Conservation (phyloP, 2,113 vertebrate genomes). For the Cranoglanis bouderius region DNA sequence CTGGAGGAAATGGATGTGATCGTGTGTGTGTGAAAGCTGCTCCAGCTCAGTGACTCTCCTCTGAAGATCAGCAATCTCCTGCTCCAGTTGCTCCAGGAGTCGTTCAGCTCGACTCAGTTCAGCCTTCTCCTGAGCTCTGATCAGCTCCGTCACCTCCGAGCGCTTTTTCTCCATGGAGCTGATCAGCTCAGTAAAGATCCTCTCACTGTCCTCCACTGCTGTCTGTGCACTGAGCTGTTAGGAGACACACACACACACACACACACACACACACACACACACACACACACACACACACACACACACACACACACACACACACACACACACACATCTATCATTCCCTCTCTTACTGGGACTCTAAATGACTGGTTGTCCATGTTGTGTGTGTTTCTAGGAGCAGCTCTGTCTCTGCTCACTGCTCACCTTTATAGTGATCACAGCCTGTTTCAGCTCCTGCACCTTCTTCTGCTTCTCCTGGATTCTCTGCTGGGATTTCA, state of each 20-base stretch:
- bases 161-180: constrained; percentile 7
- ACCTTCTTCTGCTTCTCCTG: too few relatives aligned
- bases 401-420: too few relatives aligned
- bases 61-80: constrained; percentile 29
- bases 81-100: constrained; percentile 8
- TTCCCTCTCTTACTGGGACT: too few relatives aligned
- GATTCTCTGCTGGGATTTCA: too few relatives aligned
- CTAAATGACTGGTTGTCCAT: too few relatives aligned
- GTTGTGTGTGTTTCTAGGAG: too few relatives aligned
- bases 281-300: too few relatives aligned
- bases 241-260: background rate
- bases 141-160: constrained; percentile 15
- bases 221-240: background rate
- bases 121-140: background rate
- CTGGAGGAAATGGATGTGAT: constrained; percentile 48
- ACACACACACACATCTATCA: too few relatives aligned
- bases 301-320: too few relatives aligned
- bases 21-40: constrained; percentile 45
- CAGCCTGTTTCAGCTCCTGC: too few relatives aligned
- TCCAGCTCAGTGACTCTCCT: constrained; percentile 44
- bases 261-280: too few relatives aligned
- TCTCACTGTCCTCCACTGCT: constrained; percentile 1
- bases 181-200: constrained; percentile 10
- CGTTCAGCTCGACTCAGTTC: background rate
- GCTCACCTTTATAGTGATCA: too few relatives aligned